A percentile compares a stretch with the other conserved stretches of the same genome.
phyloP scores from a whole-genome alignment of 92 coral and sea anemone species.

The Palythoa caribaeorum region DNA sequence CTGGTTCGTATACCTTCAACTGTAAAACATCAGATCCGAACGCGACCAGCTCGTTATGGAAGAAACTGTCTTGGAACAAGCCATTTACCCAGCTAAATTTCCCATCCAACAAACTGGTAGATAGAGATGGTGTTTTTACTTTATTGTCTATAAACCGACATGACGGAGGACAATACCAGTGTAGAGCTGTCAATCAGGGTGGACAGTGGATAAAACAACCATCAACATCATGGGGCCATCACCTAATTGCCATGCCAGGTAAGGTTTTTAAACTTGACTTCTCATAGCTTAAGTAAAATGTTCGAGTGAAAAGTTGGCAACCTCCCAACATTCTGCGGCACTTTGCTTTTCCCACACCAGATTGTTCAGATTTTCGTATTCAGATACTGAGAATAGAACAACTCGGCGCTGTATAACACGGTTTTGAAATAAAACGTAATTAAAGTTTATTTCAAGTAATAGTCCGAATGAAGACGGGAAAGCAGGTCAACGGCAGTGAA shows the following conservation, averaged over 20 bases:
- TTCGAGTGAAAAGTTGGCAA: too few species aligned
- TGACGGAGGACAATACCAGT: not conserved
- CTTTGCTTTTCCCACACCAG: too few species aligned
- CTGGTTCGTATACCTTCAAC: not conserved
- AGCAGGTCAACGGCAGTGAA: too few species aligned
- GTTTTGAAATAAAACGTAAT: too few species aligned
- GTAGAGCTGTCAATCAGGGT: conserved; percentile 19
- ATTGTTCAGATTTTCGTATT: too few species aligned
- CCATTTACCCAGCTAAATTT: not conserved
- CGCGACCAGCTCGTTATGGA: conserved; percentile 28
- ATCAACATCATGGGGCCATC: not conserved
- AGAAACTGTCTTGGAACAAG: not conserved
- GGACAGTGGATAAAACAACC: not conserved
- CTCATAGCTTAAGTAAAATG: too few species aligned
- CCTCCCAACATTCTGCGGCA: too few species aligned
- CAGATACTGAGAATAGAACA: too few species aligned
- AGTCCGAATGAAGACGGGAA: too few species aligned
- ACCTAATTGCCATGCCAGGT: not conserved
- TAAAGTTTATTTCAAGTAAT: too few species aligned
- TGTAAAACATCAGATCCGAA: conserved; percentile 9
- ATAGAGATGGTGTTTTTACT: not conserved
- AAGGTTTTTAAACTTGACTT: not conserved
- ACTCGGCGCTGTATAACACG: too few species aligned
- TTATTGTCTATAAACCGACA: not conserved
- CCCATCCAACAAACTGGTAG: not conserved